Base-by-base conservation (phyloP, 1,140 invertebrate species). In the Psilanteris sp. region DNA sequence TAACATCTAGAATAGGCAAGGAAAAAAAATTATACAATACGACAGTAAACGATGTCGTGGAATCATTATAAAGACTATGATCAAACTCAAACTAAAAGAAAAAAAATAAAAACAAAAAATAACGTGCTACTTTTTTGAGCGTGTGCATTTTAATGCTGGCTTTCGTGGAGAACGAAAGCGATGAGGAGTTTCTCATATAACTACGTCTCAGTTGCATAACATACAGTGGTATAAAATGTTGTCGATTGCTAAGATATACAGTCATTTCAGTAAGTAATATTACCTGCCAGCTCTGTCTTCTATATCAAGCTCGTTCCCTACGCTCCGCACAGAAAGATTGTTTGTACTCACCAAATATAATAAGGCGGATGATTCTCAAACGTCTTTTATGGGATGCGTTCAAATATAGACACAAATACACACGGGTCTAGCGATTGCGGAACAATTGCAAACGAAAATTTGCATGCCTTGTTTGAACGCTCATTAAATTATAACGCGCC, bases 301-400 rank as follows among this genome's bases (percentile, higher is more conserved):
- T 54, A 44, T 29, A 22, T 6, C 24, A 8, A 26, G 3, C 24
- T 26, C 3, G 7, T 1, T 26, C n/a, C n/a, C n/a, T 26, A 8
- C 24, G 1, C 3, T 26, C 18, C 4, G 10, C 18, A 16, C 4
- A 39, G 44, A n/a, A 44, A 43, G 66, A 70, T 52, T 70, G 66
- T 70, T 70, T 70, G 44, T 70, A 52, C 54, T 44, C 64, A 15
- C 66, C 52, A 61, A 71, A 71, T 71, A 54, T 61, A 71, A 71
- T 71, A 71, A 71, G 29, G 55, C 15, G 29, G 46, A 36, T 24
- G 66, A 52, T 36, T 44, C 55, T 29, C 55, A 52, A 57, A 29
- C 41, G 11, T 27, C 36, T 8, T 4, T 36, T 36, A 8, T 8
- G 32, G 3, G 13, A 11, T 32, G 29, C 29, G 3, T 10, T 32